phyloP scores from a whole-genome alignment of 2,888 invertebrate genomes.

The Drosophila affinis region DNA sequence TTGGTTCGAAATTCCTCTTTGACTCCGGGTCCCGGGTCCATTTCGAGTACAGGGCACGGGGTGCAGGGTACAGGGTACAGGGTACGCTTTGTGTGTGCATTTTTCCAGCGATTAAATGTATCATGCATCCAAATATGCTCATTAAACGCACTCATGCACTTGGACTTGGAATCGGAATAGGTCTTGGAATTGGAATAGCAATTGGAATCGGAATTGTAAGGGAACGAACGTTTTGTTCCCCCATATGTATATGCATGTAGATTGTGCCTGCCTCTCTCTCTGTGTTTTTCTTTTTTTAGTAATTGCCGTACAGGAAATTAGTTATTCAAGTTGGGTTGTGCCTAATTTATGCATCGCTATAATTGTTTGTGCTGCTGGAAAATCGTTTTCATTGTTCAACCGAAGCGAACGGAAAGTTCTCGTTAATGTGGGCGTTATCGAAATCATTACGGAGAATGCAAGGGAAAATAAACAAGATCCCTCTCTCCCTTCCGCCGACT shows the following conservation, averaged over 20 bases:
- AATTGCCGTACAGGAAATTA: conserved; percentile 75
- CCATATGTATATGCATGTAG: not conserved
- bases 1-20: conserved; percentile 7
- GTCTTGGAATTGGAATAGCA: conserved; percentile 14
- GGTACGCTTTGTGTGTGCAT: conserved; percentile 23
- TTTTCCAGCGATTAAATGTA: conserved; percentile 74
- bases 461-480: conserved; percentile 12
- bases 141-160: conserved; percentile 60
- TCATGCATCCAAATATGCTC: conserved; percentile 62
- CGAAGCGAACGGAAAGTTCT: conserved; percentile 54
- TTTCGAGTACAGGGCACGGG: not conserved
- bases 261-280: conserved; percentile 6
- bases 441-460: conserved; percentile 29
- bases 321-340: conserved; percentile 64
- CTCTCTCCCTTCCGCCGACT: not conserved
- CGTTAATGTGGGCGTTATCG: conserved; percentile 71
- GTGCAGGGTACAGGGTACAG: too few relatives aligned
- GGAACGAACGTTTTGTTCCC: conserved; percentile 37
- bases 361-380: conserved; percentile 73
- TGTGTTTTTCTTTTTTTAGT: conserved; percentile 50
- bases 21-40: not conserved
- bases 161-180: conserved; percentile 44
- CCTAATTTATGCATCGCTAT: conserved; percentile 68
- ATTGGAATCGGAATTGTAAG: conserved; percentile 30
- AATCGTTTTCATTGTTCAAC: conserved; percentile 59